phyloP scores from a whole-genome alignment of 1,140 invertebrate species.

The Drosophila tani region DNA sequence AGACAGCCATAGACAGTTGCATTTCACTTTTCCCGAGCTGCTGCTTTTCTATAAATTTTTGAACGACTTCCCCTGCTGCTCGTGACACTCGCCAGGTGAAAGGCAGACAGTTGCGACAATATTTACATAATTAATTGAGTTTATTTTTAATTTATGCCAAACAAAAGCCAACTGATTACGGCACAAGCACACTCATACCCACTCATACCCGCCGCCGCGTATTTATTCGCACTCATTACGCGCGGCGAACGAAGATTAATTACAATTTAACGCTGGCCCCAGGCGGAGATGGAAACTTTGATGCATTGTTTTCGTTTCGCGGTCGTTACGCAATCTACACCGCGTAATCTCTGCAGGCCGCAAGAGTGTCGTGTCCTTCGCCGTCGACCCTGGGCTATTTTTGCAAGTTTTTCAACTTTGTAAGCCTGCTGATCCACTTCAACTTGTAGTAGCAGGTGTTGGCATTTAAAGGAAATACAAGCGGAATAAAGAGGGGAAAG shows the following conservation, averaged over 20 bases:
- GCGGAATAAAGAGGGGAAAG: background rate
- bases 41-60: conserved; percentile 72
- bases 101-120: conserved; percentile 49
- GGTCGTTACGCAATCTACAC: conserved; percentile 35
- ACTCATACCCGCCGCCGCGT: background rate
- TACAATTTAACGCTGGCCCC: conserved; percentile 62
- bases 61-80: conserved; percentile 32
- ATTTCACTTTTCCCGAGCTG: conserved; percentile 48
- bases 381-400: conserved; percentile 51
- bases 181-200: background rate
- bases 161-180: conserved; percentile 75
- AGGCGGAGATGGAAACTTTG: conserved; percentile 34
- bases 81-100: conserved; percentile 35
- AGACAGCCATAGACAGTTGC: conserved; percentile 65
- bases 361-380: conserved; percentile 42
- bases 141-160: conserved; percentile 78
- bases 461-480: conserved; percentile 53
- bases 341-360: conserved; percentile 53
- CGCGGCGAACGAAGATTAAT: conserved; percentile 71
- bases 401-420: conserved; percentile 60
- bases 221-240: conserved; percentile 39
- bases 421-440: conserved; percentile 72
- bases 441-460: conserved; percentile 72
- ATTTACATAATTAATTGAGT: conserved; percentile 81
- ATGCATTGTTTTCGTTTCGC: conserved; percentile 32